Conservation (phyloP, 2,797 vertebrate genomes). For the Falco biarmicus region DNA sequence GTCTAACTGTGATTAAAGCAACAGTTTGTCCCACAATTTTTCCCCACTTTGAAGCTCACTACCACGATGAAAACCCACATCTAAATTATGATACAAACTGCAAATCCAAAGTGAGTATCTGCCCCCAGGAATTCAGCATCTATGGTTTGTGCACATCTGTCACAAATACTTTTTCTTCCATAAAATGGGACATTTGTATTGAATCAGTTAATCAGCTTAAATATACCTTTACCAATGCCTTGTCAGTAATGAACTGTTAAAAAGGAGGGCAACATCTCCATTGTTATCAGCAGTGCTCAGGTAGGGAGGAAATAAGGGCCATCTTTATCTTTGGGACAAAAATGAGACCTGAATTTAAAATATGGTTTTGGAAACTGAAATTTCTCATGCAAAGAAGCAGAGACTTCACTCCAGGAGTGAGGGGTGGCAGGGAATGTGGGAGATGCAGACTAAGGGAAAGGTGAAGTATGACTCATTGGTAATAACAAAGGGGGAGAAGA, state of each 20-base stretch:
- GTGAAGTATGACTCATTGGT: constrained; percentile 34
- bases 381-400: not conserved
- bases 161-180: not conserved
- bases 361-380: not conserved
- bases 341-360: not conserved
- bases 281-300: not conserved
- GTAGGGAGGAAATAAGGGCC: not conserved
- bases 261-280: not conserved
- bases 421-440: not conserved
- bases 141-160: not conserved
- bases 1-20: constrained; percentile 21
- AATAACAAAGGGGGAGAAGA: constrained; percentile 42
- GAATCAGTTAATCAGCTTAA: not conserved
- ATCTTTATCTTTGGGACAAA: not conserved
- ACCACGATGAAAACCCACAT: not conserved
- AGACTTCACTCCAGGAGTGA: not conserved
- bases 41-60: not conserved
- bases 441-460: constrained; percentile 53
- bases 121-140: not conserved
- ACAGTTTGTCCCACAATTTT: not conserved
- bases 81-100: not conserved
- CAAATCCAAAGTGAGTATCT: not conserved
- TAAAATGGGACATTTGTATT: not conserved
- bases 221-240: not conserved
- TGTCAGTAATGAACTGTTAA: not conserved